phyloP scores from a whole-genome alignment of 2,888 invertebrate genomes.

The Lucinisca nassula region DNA sequence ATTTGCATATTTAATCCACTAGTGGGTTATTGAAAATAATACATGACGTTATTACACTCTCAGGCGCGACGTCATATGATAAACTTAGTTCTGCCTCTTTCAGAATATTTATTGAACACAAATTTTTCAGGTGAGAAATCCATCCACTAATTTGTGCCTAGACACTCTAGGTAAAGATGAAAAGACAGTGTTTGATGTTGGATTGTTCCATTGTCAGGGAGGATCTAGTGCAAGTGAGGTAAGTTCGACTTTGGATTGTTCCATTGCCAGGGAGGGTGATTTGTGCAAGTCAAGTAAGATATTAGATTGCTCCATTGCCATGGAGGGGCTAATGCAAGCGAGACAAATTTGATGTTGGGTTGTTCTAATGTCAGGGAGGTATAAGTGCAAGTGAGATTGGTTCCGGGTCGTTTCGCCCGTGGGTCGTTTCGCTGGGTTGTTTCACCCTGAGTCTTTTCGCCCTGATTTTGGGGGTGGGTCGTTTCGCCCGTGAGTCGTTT shows the following conservation, averaged over 20 bases:
- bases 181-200: conserved; percentile 84
- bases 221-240: conserved; percentile 87
- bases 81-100: no score
- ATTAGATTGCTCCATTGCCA: conserved; percentile 85
- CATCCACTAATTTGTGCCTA: conserved; percentile 85
- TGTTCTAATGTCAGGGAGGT: conserved; percentile 87
- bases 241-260: conserved; percentile 85
- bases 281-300: conserved; percentile 86
- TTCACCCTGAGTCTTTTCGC: no score
- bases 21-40: no score
- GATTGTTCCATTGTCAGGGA: conserved; percentile 86
- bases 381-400: conserved; percentile 86
- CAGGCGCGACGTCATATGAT: no score
- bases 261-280: conserved; percentile 87
- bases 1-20: no score
- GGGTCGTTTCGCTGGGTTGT: no score
- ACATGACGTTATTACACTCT: no score
- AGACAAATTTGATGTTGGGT: conserved; percentile 86
- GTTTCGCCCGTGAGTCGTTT: no score
- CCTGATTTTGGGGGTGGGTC: no score
- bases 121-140: conserved; percentile 87
- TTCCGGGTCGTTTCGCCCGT: no score
- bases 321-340: no score
- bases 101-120: no score
- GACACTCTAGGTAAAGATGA: conserved; percentile 88